A percentile compares a stretch with the other conserved stretches of the same genome.
Conservation (phyloP, 2,888 invertebrate species). For the Papilio elwesi region DNA sequence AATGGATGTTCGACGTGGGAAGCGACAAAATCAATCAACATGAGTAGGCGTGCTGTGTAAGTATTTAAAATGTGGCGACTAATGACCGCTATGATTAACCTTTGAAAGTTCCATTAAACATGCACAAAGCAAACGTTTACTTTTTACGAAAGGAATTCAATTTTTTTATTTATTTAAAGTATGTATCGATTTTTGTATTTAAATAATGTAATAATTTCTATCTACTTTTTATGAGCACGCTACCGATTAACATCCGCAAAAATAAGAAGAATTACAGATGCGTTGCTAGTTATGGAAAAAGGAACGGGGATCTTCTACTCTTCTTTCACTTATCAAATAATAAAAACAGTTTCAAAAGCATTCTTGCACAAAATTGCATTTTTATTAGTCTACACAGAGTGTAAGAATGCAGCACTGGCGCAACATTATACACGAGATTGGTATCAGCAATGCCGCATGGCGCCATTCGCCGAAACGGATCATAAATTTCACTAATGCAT, state of each 20-base stretch:
- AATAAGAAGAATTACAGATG: too few relatives aligned
- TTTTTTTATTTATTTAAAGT: too few relatives aligned
- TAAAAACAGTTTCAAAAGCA: background rate
- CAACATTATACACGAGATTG: constrained; percentile 34
- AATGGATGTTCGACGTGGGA: constrained; percentile 42
- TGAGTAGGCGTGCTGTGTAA: constrained; percentile 21
- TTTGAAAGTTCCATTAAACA: constrained; percentile 41
- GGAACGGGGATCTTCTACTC: too few relatives aligned
- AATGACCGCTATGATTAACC: constrained; percentile 45
- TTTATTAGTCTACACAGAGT: background rate
- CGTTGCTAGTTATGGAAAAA: background rate
- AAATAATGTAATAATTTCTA: too few relatives aligned
- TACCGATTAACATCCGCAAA: too few relatives aligned
- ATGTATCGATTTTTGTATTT: too few relatives aligned
- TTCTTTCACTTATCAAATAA: too few relatives aligned
- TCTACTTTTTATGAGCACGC: too few relatives aligned
- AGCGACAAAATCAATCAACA: constrained; percentile 45
- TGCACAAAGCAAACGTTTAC: constrained; percentile 39
- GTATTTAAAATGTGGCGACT: constrained; percentile 43
- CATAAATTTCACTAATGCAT: constrained; percentile 40
- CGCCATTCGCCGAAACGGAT: constrained; percentile 32
- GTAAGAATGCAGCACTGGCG: constrained; percentile 38
- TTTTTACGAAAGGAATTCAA: constrained; percentile 11
- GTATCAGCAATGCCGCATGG: constrained; percentile 38
- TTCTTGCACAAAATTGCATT: background rate